Base-by-base conservation (phyloP, 2,888 invertebrate genomes). In the Nemotelus pantherinus region DNA sequence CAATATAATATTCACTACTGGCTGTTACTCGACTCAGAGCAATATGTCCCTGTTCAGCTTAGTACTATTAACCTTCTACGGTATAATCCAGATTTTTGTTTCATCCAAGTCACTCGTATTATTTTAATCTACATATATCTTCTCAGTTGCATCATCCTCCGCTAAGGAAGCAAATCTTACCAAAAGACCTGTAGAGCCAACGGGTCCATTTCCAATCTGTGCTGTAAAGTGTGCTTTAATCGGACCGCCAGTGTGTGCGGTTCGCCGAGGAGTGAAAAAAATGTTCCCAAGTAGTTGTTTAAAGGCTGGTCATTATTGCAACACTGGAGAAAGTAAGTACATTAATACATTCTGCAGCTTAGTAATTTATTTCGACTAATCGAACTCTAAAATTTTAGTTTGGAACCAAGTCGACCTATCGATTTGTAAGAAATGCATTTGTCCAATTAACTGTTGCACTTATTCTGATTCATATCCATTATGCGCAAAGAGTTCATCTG, bases 311-410 rank as follows among this genome's bases (percentile, higher is more conserved):
- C 7, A 4, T 60, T 60, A 60, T 60, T 60, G 60, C 41, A 60
- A 39, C 39, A 60, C 60, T 60, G 60, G 60, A 3, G 60, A 60
- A 60, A 43, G 60, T 60, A 58, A 10, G 58, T 58, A 6, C 53
- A 9, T 10, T 1, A 10, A 10, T 6, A 10, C 53, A 53, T 6
- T 53, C 7, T 53, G 10, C 53, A 53, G 53, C 53, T 25, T 25
- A 25, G 25, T 25, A 25, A 25, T 25, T 25, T 25, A 25, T 25
- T 25, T 25, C 25, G 25, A 25, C 25, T 25, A 25, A 25, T 25
- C 25, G 25, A 25, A 25, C 25, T 25, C 25, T 25, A 25, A 25
- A 25, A 25, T 25, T 25, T 25, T 25, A 25, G 25, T 25, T 25
- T 25, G 25, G 25, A 25, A 25, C 25, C 25, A 25, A 25, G 25